A percentile compares a stretch with the other conserved stretches of the same genome.
Evolutionary conservation across 2,113 vertebrate genomes (phyloP).

Genomic region (Condylura cristata): DNA sequence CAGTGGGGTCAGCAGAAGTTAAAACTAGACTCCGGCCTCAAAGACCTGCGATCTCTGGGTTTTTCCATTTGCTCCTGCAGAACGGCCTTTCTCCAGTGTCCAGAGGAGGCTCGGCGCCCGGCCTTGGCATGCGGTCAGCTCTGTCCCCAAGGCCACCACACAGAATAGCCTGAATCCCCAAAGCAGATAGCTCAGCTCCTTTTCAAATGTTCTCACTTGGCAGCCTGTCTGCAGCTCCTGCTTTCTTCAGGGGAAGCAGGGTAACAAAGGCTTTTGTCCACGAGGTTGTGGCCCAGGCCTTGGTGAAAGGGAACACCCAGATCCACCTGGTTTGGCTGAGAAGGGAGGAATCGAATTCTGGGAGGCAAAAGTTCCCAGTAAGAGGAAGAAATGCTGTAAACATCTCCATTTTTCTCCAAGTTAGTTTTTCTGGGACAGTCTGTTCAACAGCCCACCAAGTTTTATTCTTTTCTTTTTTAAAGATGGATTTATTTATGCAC

Average conservation of each 20-base stretch:
- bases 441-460: not conserved
- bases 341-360: not conserved
- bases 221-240: not conserved
- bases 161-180: not conserved
- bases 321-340: not conserved
- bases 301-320: not conserved
- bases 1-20: not conserved
- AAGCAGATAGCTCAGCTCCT: not conserved
- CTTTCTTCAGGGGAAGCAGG: not conserved
- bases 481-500: too few relatives aligned
- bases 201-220: constrained; percentile 40
- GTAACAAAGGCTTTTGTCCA: not conserved
- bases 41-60: not conserved
- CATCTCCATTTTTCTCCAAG: not conserved
- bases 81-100: not conserved
- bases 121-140: not conserved
- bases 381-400: not conserved
- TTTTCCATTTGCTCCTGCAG: constrained; percentile 4
- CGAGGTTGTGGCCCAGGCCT: not conserved
- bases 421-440: not conserved
- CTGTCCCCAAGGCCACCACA: constrained; percentile 47
- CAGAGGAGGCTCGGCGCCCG: not conserved
- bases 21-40: not conserved
- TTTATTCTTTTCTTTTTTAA: not conserved
- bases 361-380: not conserved